A percentile compares a stretch with the other conserved stretches of the same genome.
These are phyloP conservation scores for Corythornis vintsioides DNA, from an alignment of 2,113 vertebrate species.

Conservation along the genomic window DNA sequence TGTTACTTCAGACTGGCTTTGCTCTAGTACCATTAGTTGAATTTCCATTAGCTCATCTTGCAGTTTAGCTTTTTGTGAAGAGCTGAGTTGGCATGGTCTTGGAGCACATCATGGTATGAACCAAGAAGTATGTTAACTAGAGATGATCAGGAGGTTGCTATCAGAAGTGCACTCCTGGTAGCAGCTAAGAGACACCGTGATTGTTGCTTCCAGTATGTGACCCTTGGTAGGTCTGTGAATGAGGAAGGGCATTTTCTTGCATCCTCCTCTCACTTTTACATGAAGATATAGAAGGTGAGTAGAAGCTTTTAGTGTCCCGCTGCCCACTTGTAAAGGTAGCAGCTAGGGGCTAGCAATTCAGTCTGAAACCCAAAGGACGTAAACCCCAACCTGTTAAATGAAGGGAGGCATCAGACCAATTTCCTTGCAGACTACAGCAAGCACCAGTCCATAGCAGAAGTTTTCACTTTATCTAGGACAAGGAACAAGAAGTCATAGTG, in stretches of 20 bases:
- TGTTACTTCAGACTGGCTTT: neutral
- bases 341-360: neutral
- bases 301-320: neutral
- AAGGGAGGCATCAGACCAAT: neutral
- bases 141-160: neutral
- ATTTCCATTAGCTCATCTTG: neutral
- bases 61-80: neutral
- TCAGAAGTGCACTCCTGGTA: neutral
- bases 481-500: neutral
- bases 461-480: neutral
- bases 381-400: neutral
- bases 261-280: neutral
- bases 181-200: fast-evolving
- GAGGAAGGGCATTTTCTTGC: neutral
- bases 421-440: neutral
- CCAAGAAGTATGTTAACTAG: neutral
- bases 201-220: neutral
- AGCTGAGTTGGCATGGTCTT: neutral
- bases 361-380: neutral
- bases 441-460: neutral
- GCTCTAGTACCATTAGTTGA: neutral
- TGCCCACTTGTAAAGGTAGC: neutral
- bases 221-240: neutral
- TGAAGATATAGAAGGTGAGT: neutral
- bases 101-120: neutral